Evolutionary conservation across 2,888 invertebrate genomes (phyloP).

Genomic region (Therioaphis trifolii): DNA sequence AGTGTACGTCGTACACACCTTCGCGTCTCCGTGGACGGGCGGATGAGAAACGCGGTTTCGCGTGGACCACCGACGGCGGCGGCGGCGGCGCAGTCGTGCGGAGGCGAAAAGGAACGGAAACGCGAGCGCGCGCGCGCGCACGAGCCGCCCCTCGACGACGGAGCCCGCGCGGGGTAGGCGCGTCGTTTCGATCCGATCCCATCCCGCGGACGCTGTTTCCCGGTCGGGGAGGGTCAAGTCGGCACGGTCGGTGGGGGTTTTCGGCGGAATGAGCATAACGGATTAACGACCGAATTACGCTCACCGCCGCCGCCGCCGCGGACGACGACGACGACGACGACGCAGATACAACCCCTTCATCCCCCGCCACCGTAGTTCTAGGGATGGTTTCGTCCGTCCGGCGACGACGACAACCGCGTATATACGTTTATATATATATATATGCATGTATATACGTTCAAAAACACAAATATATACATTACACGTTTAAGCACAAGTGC

Average conservation of each 20-base stretch:
- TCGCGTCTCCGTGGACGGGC: too few species aligned
- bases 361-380: too few species aligned
- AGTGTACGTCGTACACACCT: too few species aligned
- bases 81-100: neutral
- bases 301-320: too few species aligned
- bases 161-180: neutral
- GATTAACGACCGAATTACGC: constrained; percentile 60
- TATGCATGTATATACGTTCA: too few species aligned
- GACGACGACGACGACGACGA: too few species aligned
- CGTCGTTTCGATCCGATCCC: constrained; percentile 43
- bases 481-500: too few species aligned
- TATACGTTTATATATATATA: neutral
- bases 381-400: constrained; percentile 2
- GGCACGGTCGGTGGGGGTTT: neutral
- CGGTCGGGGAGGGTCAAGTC: too few species aligned
- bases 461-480: too few species aligned
- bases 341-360: too few species aligned
- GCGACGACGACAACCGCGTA: constrained; percentile 32
- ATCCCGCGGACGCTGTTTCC: too few species aligned
- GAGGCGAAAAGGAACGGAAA: neutral
- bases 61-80: neutral
- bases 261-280: constrained; percentile 51
- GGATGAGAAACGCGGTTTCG: neutral
- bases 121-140: neutral
- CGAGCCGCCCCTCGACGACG: neutral